Conservation (phyloP, 2,113 vertebrate species). For the Ceyx cyanopectus region DNA sequence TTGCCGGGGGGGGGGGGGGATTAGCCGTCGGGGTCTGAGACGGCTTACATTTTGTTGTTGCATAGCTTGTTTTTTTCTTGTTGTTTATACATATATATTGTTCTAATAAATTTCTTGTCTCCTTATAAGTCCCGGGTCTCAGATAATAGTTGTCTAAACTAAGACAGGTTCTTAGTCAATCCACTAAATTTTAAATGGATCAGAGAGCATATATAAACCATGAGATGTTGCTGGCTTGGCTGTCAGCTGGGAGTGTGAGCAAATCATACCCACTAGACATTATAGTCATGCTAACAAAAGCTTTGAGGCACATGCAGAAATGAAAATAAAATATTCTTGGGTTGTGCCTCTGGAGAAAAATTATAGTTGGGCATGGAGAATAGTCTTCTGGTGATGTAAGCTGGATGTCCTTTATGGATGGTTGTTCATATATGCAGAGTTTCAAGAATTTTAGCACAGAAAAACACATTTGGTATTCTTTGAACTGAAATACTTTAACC, state of each 20-base stretch:
- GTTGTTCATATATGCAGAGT: background rate
- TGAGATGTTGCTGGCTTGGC: constrained; percentile 4
- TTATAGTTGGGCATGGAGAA: background rate
- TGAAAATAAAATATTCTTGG: background rate
- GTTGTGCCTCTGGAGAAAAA: background rate
- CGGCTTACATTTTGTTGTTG: too few species aligned
- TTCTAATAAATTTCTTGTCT: too few species aligned
- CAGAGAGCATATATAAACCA: background rate
- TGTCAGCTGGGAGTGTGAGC: constrained; percentile 21
- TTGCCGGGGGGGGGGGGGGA: too few species aligned
- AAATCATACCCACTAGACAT: background rate
- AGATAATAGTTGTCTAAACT: too few species aligned
- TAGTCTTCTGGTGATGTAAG: background rate
- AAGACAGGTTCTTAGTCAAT: constrained; percentile 2
- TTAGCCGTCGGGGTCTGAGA: too few species aligned
- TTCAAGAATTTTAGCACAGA: background rate
- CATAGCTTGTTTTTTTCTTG: too few species aligned
- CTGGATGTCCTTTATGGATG: background rate
- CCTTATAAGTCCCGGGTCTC: too few species aligned
- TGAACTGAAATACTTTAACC: background rate
- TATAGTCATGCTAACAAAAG: background rate
- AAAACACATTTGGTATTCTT: background rate
- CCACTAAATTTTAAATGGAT: background rate
- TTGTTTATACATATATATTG: too few species aligned
- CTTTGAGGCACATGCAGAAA: background rate